Percentiles rank a stretch among this genome's conserved stretches.
Evolutionary conservation across 2,888 invertebrate genomes (phyloP).

Genomic region (Herminia tarsipennalis): DNA sequence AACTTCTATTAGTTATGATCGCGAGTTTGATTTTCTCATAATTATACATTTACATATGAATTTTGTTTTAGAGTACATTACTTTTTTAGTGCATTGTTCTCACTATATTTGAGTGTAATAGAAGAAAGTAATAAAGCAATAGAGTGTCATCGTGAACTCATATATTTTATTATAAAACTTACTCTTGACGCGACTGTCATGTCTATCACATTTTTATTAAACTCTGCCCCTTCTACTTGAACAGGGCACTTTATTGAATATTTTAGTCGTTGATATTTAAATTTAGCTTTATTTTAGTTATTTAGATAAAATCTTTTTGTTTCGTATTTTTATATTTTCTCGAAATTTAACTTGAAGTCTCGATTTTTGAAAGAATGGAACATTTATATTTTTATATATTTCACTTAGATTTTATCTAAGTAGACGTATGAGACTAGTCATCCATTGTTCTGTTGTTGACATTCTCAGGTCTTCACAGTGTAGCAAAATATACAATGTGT

Average conservation of each 20-base stretch:
- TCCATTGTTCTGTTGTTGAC: too few species aligned
- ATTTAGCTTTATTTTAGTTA: too few species aligned
- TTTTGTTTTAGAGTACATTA: not conserved
- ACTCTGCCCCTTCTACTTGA: constrained; percentile 29
- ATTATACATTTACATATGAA: not conserved
- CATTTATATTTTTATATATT: too few species aligned
- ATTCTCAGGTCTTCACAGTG: too few species aligned
- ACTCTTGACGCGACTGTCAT: constrained; percentile 20
- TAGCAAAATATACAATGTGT: too few species aligned
- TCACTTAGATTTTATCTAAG: too few species aligned
- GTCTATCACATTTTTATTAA: constrained; percentile 35
- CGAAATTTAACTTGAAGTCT: too few species aligned
- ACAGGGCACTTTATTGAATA: constrained; percentile 14
- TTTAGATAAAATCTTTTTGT: too few species aligned
- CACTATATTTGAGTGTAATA: not conserved
- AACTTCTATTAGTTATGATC: too few species aligned
- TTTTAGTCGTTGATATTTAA: constrained; percentile 4
- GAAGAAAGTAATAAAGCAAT: constrained; percentile 29
- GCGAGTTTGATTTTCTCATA: constrained; percentile 17
- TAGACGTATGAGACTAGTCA: too few species aligned
- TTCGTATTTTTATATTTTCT: too few species aligned
- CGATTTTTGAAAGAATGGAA: too few species aligned
- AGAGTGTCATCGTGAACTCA: constrained; percentile 19
- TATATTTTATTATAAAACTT: constrained; percentile 27
- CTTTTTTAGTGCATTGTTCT: not conserved